A percentile compares a stretch with the other conserved stretches of the same genome.
Evolutionary conservation across 2,888 invertebrate species (phyloP).

Genomic region (Julus scandinavius): DNA sequence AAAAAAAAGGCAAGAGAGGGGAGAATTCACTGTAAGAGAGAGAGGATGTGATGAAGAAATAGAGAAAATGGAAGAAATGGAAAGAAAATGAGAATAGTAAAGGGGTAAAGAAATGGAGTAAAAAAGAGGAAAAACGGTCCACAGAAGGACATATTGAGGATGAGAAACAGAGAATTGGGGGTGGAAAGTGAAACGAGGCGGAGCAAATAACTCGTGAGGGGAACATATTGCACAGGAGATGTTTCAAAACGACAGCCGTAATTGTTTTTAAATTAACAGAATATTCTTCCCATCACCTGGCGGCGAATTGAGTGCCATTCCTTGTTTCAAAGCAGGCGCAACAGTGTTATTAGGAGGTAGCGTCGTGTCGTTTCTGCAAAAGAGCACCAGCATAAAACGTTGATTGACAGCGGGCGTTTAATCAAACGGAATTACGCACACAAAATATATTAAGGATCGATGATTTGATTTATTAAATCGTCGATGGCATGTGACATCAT

Average conservation of each 20-base stretch:
- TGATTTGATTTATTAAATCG: constrained; percentile 40
- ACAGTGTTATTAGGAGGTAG: background rate
- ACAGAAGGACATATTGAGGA: background rate
- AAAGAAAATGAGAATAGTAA: background rate
- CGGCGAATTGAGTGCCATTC: background rate
- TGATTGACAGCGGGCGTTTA: constrained; percentile 31
- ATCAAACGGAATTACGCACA: constrained; percentile 21
- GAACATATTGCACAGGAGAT: too few relatives aligned
- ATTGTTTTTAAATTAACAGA: background rate
- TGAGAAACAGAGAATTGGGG: too few relatives aligned
- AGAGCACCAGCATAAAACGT: background rate
- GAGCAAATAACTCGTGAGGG: background rate
- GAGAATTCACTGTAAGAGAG: background rate
- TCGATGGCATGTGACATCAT: constrained; percentile 26
- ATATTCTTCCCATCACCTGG: background rate
- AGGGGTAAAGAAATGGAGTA: background rate
- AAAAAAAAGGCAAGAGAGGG: background rate
- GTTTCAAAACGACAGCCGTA: too few relatives aligned
- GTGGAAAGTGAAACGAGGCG: background rate
- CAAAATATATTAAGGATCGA: constrained; percentile 14
- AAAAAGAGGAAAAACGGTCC: background rate
- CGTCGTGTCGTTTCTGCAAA: background rate
- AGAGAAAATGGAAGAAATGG: background rate
- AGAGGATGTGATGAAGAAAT: background rate
- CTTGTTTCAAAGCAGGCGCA: background rate